These are phyloP conservation scores for Armadillidium nasatum DNA, from an alignment of 1,140 invertebrate genomes.

Conservation along the genomic window DNA sequence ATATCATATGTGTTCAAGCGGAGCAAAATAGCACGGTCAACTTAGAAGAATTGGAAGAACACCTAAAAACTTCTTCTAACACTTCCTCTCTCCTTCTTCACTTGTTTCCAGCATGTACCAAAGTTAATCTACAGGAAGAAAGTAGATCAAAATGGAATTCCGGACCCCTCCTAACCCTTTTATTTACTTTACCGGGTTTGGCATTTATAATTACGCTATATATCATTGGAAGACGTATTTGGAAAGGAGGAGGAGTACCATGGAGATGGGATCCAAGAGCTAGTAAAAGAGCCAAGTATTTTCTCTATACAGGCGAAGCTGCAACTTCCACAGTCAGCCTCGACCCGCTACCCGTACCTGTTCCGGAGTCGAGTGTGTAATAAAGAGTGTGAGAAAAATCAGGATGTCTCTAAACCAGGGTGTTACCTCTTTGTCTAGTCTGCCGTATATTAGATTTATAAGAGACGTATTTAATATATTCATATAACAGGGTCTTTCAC, in stretches of 20 bases:
- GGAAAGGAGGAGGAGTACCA: constrained; percentile 39
- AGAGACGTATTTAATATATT: too few species aligned
- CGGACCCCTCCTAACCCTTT: constrained; percentile 33
- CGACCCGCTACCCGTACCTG: constrained; percentile 33
- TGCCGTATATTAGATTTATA: too few species aligned
- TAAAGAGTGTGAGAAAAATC: not conserved
- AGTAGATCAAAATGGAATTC: constrained; percentile 25
- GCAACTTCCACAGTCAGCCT: constrained; percentile 38
- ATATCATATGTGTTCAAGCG: constrained; percentile 37
- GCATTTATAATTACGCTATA: constrained; percentile 40
- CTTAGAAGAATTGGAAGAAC: constrained; percentile 22
- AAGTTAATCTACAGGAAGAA: constrained; percentile 12
- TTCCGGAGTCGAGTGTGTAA: constrained; percentile 30
- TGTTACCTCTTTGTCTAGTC: too few species aligned
- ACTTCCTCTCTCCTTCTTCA: constrained; percentile 17
- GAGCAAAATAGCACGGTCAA: constrained; percentile 21
- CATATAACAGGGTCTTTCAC: too few species aligned
- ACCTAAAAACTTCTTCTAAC: constrained; percentile 17
- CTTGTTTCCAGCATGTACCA: constrained; percentile 29
- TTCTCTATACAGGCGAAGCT: constrained; percentile 39
- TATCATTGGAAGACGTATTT: constrained; percentile 38
- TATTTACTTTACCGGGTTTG: constrained; percentile 41
- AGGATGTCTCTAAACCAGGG: too few species aligned
- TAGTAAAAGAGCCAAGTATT: constrained; percentile 38
- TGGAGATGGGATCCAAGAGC: constrained; percentile 42